Percentiles rank a stretch among this genome's conserved stretches.
These are phyloP conservation scores for Corbicula japonica DNA, from an alignment of 2,888 invertebrate species.

Conservation along the genomic window DNA sequence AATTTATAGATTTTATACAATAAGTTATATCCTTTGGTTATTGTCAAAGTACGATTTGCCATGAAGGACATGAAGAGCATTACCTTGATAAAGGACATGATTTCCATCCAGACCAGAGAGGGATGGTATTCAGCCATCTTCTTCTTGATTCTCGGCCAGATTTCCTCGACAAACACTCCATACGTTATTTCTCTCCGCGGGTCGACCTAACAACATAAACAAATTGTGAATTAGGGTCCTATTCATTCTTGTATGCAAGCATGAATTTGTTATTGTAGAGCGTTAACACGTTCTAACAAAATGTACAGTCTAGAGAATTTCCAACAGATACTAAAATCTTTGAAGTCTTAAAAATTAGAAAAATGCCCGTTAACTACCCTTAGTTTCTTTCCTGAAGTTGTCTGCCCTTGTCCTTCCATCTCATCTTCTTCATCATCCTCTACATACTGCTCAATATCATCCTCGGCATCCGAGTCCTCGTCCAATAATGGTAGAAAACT, in stretches of 20 bases:
- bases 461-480: slow-evolving; percentile 72
- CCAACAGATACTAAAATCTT: background rate
- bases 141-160: slow-evolving; percentile 77
- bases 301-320: background rate
- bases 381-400: slow-evolving; percentile 16
- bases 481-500: slow-evolving; percentile 65
- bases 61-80: too few species aligned
- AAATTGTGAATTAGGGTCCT: background rate
- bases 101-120: slow-evolving; percentile 82
- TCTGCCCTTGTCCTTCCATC: background rate
- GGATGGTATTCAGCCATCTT: slow-evolving; percentile 71
- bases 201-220: slow-evolving; percentile 57
- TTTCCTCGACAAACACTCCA: slow-evolving; percentile 76
- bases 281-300: background rate
- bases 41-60: too few species aligned
- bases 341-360: background rate
- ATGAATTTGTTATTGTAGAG: too few species aligned
- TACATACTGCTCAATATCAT: slow-evolving; percentile 46
- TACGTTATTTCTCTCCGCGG: slow-evolving; percentile 80
- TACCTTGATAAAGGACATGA: slow-evolving; percentile 80
- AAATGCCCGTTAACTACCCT: slow-evolving; percentile 42
- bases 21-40: too few species aligned
- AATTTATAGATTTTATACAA: too few species aligned
- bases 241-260: too few species aligned
- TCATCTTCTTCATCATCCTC: slow-evolving; percentile 61